Base-by-base conservation (phyloP, 2,888 invertebrate species). In the Diarsia rubi region DNA sequence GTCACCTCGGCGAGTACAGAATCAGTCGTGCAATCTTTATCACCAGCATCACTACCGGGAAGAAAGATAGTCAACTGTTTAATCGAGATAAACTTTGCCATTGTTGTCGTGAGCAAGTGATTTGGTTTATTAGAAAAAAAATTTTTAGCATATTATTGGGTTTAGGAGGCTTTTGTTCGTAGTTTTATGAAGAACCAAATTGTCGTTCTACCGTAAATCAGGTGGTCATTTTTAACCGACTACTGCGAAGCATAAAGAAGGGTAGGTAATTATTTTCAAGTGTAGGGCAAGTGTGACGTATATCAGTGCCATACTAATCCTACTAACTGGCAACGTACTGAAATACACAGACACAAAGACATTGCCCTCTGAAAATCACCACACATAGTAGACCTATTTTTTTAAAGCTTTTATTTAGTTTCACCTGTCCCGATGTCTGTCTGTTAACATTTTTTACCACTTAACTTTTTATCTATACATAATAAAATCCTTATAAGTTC, bases 1-100 rank as follows among this genome's bases (percentile, higher is more conserved):
- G 86, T 87, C 84, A 89, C 60, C 49, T 73, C 74, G 79, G 87
- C 87, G 86, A 86, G 79, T 67, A 87, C 85, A 79, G 87, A 91
- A 92, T 91, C 91, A 89, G 92, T 93, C 93, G 93, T 92, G 94
- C 92, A 88, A 89, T 77, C 88, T 89, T 90, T 92, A 93, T 92
- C 92, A 89, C 87, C 81, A 88, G 80, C 86, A 92, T 92, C 93
- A 86, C 80, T 90, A 87, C 84, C 84, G 81, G 83, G 81, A 86
- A 90, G 88, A 88, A 85, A 90, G 91, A 94, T 92, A 88, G 89
- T 88, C 88, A 90, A 89, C 89, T 86, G 84, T 87, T 88, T 86
- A 82, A 90, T 91, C 89, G 73, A 86, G 94, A 94, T 95, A 93
- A 93, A 93, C 94, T 92, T 90, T 91, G 90, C 88, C 91, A 88